Conservation (phyloP, 2,113 vertebrate genomes). For the Melozone crissalis region DNA sequence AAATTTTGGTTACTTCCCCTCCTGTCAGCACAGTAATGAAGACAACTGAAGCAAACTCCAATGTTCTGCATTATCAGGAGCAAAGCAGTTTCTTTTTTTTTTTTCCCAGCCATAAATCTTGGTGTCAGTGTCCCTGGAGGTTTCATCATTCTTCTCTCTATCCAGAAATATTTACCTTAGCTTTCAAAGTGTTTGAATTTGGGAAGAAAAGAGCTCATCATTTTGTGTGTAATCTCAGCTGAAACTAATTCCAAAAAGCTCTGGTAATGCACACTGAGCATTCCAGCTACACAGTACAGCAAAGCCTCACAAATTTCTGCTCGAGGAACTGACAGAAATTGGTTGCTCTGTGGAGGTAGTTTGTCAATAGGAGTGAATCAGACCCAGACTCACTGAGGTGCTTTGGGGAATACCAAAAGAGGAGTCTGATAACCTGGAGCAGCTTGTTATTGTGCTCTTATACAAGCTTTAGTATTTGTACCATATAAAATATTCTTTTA, state of each 20-base stretch:
- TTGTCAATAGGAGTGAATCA: not conserved
- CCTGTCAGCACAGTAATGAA: not conserved
- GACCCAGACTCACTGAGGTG: not conserved
- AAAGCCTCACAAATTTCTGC: not conserved
- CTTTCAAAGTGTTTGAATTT: not conserved
- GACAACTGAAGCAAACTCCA: not conserved
- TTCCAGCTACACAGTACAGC: not conserved
- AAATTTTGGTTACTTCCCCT: not conserved
- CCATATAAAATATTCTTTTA: not conserved
- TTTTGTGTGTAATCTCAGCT: not conserved
- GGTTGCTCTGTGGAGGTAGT: not conserved
- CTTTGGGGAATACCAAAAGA: not conserved
- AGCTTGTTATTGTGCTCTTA: not conserved
- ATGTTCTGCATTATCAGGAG: not conserved
- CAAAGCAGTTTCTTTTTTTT: not conserved
- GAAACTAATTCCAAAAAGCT: not conserved
- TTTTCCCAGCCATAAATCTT: not conserved
- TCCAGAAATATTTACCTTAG: not conserved
- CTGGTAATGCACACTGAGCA: not conserved
- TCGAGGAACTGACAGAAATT: not conserved
- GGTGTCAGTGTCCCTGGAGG: not conserved
- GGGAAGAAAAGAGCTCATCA: not conserved
- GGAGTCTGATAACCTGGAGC: not conserved
- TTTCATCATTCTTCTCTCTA: not conserved
- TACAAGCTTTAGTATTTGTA: not conserved